These are phyloP conservation scores for Peromyscus eremicus DNA, from an alignment of 2,797 vertebrate genomes.

Conservation along the genomic window DNA sequence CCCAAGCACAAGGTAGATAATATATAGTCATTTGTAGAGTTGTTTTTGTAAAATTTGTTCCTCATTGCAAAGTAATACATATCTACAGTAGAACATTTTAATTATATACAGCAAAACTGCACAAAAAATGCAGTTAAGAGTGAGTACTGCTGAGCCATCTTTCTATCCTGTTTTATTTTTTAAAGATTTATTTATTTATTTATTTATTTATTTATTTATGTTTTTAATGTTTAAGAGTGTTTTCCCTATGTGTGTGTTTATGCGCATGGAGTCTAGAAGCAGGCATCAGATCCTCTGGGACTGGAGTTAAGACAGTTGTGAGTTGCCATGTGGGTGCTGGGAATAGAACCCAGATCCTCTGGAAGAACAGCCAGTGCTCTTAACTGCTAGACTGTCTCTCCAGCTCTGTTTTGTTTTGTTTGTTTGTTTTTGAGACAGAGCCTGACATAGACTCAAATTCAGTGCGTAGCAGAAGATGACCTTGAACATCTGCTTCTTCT, in stretches of 20 bases:
- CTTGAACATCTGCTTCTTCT: neutral
- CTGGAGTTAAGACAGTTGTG: neutral
- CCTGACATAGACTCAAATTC: neutral
- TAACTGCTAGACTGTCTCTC: neutral
- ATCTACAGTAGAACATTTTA: neutral
- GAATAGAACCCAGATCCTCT: neutral
- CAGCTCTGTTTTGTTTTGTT: neutral
- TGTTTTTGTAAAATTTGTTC: neutral
- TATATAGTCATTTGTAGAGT: neutral
- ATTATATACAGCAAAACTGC: neutral
- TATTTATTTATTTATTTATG: neutral
- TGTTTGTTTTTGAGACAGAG: neutral
- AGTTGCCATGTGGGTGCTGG: neutral
- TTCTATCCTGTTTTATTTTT: neutral
- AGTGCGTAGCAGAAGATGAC: neutral
- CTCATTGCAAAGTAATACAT: neutral
- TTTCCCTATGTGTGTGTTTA: neutral
- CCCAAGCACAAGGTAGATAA: neutral
- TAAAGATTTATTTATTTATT: neutral
- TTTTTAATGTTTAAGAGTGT: neutral
- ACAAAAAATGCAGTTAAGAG: neutral
- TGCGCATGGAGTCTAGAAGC: neutral
- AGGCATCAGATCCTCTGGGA: neutral
- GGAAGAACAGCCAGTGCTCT: neutral
- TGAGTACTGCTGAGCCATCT: neutral